These are phyloP conservation scores for Nothocercus nigrocapillus DNA, from an alignment of 2,113 vertebrate genomes.

Conservation along the genomic window DNA sequence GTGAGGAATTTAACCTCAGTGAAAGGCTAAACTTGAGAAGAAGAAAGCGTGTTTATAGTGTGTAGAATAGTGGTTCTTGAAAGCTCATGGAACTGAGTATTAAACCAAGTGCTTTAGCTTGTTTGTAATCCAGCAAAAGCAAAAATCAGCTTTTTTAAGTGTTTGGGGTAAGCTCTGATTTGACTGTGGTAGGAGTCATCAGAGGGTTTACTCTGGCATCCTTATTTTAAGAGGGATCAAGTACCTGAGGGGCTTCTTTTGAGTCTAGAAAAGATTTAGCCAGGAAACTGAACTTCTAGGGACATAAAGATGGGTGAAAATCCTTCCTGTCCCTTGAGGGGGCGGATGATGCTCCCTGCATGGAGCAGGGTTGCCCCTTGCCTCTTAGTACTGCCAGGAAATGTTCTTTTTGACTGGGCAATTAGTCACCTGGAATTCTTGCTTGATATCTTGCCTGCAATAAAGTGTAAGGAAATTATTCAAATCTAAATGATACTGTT, in stretches of 20 bases:
- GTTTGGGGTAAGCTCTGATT: not conserved
- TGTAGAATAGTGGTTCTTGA: too few relatives aligned
- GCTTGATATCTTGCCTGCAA: not conserved
- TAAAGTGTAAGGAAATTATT: not conserved
- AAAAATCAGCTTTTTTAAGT: not conserved
- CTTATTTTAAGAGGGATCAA: not conserved
- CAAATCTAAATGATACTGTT: not conserved
- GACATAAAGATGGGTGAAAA: not conserved
- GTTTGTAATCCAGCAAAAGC: not conserved
- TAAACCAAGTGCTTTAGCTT: not conserved
- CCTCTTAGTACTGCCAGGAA: not conserved
- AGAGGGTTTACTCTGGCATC: not conserved
- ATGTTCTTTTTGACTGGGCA: not conserved
- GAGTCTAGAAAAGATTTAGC: not conserved
- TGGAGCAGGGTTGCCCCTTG: not conserved
- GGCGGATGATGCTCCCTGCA: not conserved
- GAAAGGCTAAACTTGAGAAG: not conserved
- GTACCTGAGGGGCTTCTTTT: not conserved
- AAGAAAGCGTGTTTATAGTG: not conserved
- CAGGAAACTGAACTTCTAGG: not conserved
- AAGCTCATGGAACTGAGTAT: not conserved
- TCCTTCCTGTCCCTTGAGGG: not conserved
- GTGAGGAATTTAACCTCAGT: not conserved
- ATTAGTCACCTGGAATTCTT: not conserved
- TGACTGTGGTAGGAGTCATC: not conserved